Base-by-base conservation (phyloP, 2,888 invertebrate species). In the Hemicrepidius hirtus region DNA sequence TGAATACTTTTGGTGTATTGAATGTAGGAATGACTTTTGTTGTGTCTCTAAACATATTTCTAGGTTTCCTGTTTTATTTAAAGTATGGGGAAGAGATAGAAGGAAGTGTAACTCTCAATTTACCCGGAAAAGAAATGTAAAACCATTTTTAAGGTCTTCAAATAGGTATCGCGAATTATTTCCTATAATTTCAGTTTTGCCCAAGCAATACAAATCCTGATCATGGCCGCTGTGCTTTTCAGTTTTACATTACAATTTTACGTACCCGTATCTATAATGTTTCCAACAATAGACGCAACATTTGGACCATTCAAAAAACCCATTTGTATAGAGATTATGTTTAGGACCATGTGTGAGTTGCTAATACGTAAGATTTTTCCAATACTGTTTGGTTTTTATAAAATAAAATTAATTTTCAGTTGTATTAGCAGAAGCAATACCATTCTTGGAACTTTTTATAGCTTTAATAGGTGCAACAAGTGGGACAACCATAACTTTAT, bases 391-490 rank as follows among this genome's bases (percentile, higher is more conserved):
- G n/a, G n/a, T n/a, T n/a, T n/a, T n/a, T n/a, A n/a, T n/a, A n/a
- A n/a, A n/a, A n/a, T 70, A 50, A 66, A 60, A 3, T 37, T 76
- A 76, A 65, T 67, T 68, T 82, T 89, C 88, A 97, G 97, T 97
- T 88, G 86, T 91, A 12, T 86, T 97, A 77, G 97, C 97, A 0
- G 95, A 95, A 83, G 89, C 93, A 1, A 94, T 98, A 71, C 97
- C 97, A 0, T 91, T 95, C 78, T 87, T 98, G 75, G 93, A 93
- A 1, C 88, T 96, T 0, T 95, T 97, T 86, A 97, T 98, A 78
- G 97, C 97, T 0, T 86, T 98, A 74, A 95, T 98, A 24, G 97
- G 97, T 6, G 95, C 97, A 0, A 90, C 97, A 0, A 95, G 96
- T 83, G 95, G 96, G 78, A 94, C 97, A 4, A 92, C 95, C 0